Evolutionary conservation across 2,797 vertebrate genomes (phyloP).

Genomic region (Gadopsis bispinosus): DNA sequence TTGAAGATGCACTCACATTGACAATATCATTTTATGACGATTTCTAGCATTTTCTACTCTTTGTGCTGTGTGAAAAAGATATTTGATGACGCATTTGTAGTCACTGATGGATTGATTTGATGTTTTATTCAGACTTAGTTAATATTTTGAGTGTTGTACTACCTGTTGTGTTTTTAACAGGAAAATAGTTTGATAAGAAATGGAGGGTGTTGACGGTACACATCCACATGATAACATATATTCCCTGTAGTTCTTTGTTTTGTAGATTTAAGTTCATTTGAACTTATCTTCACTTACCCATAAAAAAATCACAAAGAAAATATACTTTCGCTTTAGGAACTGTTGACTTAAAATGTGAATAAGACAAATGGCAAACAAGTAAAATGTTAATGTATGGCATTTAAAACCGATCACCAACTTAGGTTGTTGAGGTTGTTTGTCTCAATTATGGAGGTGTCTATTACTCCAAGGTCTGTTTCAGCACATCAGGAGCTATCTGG

Average conservation of each 20-base stretch:
- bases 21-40: not conserved
- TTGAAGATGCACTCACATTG: not conserved
- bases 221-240: not conserved
- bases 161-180: not conserved
- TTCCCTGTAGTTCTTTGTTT: not conserved
- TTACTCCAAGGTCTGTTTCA: slow-evolving; percentile 20
- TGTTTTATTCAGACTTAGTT: not conserved
- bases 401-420: slow-evolving; percentile 1
- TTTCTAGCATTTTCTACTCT: not conserved
- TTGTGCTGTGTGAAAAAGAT: not conserved
- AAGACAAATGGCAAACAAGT: not conserved
- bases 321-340: not conserved
- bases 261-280: not conserved
- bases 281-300: not conserved
- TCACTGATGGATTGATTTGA: not conserved
- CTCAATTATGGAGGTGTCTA: slow-evolving; percentile 4
- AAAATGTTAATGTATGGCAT: not conserved
- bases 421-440: slow-evolving; percentile 8
- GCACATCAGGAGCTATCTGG: slow-evolving; percentile 20
- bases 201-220: not conserved
- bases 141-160: not conserved
- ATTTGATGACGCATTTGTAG: slow-evolving; percentile 1
- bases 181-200: not conserved
- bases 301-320: not conserved
- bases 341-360: not conserved